Percentiles rank a stretch among this genome's conserved stretches.
Conservation (phyloP, 2,113 vertebrate species). For the Gorsachius goisagi region DNA sequence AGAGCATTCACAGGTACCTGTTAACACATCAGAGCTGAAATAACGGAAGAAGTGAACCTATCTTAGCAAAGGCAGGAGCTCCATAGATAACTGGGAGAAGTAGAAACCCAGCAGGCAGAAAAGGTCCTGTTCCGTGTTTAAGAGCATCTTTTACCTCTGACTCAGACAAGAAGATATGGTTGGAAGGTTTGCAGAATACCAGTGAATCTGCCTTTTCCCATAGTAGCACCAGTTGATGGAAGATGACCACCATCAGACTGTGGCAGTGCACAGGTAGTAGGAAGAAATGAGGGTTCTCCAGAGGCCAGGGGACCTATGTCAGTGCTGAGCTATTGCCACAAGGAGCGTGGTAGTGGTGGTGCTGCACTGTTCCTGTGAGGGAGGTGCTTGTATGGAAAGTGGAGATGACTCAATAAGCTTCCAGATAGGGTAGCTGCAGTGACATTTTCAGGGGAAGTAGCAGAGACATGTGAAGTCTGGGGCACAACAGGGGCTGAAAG, state of each 20-base stretch:
- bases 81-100: background rate
- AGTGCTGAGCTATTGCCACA: background rate
- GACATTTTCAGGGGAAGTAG: background rate
- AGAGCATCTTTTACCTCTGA: background rate
- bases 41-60: background rate
- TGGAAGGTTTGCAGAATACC: background rate
- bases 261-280: background rate
- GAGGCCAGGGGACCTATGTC: background rate
- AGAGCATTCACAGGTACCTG: background rate
- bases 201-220: background rate
- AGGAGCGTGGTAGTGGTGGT: rapidly evolving
- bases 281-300: background rate
- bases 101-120: background rate
- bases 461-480: background rate
- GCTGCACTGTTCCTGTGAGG: background rate
- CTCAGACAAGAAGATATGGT: background rate
- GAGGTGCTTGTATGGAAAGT: background rate
- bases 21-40: background rate
- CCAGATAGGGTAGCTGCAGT: background rate
- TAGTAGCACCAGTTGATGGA: background rate
- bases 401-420: background rate
- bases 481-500: background rate
- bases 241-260: background rate
- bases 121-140: background rate
- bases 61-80: background rate